Percentiles rank a stretch among this genome's conserved stretches.
These are phyloP conservation scores for Tolypeutes matacus DNA, from an alignment of 2,797 vertebrate genomes.

Conservation along the genomic window DNA sequence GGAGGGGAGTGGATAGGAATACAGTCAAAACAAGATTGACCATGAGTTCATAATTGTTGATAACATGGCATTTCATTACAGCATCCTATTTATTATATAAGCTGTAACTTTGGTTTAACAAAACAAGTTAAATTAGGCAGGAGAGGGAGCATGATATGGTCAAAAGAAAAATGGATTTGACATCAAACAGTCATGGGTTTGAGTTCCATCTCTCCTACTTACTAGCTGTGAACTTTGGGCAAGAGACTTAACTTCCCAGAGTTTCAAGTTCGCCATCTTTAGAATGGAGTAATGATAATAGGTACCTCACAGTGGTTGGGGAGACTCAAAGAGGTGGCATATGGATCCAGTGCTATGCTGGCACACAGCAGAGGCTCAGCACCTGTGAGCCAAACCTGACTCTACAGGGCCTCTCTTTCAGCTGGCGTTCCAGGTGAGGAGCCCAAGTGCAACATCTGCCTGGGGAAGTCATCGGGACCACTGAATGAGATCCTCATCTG, in stretches of 20 bases:
- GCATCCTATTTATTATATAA: neutral
- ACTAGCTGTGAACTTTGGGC: neutral
- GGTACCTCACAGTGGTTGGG: neutral
- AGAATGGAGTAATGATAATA: neutral
- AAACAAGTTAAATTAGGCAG: neutral
- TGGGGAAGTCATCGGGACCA: slow-evolving; percentile 89
- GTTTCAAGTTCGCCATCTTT: slow-evolving; percentile 30
- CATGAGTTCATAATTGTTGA: neutral
- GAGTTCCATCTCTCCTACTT: neutral
- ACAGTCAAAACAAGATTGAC: slow-evolving; percentile 32
- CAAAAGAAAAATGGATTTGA: slow-evolving; percentile 24
- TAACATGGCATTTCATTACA: neutral
- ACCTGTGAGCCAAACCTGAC: slow-evolving; percentile 30
- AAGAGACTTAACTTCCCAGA: neutral
- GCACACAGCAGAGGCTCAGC: neutral
- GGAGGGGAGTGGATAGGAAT: neutral
- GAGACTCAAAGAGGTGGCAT: neutral
- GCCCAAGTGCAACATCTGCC: slow-evolving; percentile 94
- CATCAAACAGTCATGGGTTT: neutral
- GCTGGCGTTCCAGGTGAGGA: slow-evolving; percentile 96
- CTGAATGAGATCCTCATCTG: slow-evolving; percentile 96
- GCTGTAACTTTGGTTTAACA: neutral
- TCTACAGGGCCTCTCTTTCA: slow-evolving; percentile 74
- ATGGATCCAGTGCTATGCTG: neutral
- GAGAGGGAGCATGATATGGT: neutral